Base-by-base conservation (phyloP, 2,797 vertebrate species). In the Acridotheres tristis region DNA sequence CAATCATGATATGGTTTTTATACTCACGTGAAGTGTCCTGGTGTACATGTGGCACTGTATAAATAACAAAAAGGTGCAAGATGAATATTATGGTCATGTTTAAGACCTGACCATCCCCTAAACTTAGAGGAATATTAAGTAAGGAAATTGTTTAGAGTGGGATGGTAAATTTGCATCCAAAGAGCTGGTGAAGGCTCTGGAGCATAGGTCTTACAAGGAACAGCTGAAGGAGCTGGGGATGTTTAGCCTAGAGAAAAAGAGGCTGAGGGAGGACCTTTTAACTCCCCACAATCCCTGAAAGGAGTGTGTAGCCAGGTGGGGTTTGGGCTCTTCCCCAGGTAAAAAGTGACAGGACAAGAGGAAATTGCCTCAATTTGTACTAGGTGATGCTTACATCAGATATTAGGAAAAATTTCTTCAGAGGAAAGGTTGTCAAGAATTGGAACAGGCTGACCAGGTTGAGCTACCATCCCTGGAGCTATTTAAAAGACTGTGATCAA, bases 231-330 rank as follows among this genome's bases (percentile, higher is more conserved):
- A 55, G 12, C 19, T 50, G 51, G 11, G 9, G 10, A 2, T 59
- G 10, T 48, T 61, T 11, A 65, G 1, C 0, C 21, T 53, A 30
- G 20, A 57, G n/a, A 38, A 59, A n/a, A 45, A 16, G 7, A 58
- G 2, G 16, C 13, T 72, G 11, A 55, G 10, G 19, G 16, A 15
- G 13, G 4, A 36, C 5, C 3, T 36, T 51, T 22, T 13, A 5
- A 2, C 3, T 19, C 14, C 32, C 10, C 32, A 7, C 25, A 67
- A 4, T 42, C 8, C 26, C 10, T 30, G 25, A 77, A 36, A 47
- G 12, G 4, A 26, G 3, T 12, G 0, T 45, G 47, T 2, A 34
- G 10, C 1, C 2, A 19, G 13, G 26, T 26, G 26, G 18, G 11
- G 4, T 8, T 18, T 51, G 26, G n/a, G 21, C 25, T 89, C 42